Conservation (phyloP, 2,797 vertebrate species). For the Crypturellus tataupa region DNA sequence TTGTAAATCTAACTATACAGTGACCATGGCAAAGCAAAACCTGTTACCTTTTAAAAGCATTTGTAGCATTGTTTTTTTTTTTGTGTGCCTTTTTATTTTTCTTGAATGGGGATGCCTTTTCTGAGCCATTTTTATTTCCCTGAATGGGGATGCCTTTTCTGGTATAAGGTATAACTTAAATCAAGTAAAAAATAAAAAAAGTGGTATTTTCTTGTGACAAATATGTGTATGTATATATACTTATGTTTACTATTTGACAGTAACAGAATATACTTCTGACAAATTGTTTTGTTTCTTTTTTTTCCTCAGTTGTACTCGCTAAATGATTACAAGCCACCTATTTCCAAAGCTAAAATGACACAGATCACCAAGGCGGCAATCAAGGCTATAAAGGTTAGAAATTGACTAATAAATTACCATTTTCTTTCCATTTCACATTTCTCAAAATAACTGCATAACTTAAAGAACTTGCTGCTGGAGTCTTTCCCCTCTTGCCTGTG, state of each 20-base stretch:
- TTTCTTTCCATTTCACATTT: background rate
- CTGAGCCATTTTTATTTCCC: background rate
- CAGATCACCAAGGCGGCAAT: slow-evolving; percentile 99
- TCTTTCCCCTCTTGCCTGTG: background rate
- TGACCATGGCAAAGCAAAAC: background rate
- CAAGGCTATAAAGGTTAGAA: slow-evolving; percentile 99
- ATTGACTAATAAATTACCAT: background rate
- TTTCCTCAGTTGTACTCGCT: slow-evolving; percentile 92
- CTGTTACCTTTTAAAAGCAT: background rate
- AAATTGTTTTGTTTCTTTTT: background rate
- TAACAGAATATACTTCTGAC: background rate
- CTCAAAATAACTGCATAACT: background rate
- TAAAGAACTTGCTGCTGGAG: background rate
- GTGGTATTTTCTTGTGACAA: slow-evolving; percentile 1
- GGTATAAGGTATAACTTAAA: background rate
- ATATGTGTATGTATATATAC: background rate
- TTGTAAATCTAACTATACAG: background rate
- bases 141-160: background rate
- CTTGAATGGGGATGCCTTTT: background rate
- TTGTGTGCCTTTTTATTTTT: background rate
- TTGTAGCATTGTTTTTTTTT: background rate
- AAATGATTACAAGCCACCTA: slow-evolving; percentile 99
- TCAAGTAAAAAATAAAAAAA: background rate
- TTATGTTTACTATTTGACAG: slow-evolving; percentile 22
- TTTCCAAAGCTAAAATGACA: slow-evolving; percentile 99